Evolutionary conservation across 1,140 invertebrate genomes (phyloP), one percentile per base, ranked within the genome.

Genomic region (Helicoverpa zea): DNA sequence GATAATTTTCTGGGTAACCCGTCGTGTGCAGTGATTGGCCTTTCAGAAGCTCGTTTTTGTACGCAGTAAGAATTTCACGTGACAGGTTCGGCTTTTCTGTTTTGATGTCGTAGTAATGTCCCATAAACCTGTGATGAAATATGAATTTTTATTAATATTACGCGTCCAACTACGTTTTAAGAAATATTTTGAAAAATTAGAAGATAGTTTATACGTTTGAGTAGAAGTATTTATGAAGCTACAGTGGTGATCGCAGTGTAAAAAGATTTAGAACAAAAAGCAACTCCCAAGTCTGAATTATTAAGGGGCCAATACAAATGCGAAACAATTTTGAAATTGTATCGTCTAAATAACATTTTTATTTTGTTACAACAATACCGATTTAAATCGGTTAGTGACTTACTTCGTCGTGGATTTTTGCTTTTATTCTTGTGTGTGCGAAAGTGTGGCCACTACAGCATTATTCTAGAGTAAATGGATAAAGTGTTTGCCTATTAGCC

Each of bases 1-100:
- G 73, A 83, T 90, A 89, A 90, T 80, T 90, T 94, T 84, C 90
- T 11, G 87, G 81, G 85, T 87, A 90, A 11, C 84, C 70, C 73
- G 89, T 74, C 77, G 91, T 93, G 82, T 91, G 94, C 51, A 88
- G 47, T 0, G 91, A 85, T 49, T 90, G 89, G 43, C 88, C 88
- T 77, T 94, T 94, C 3, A 91, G 87, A 0, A 95, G 87, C 59
- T 94, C 94, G 81, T 95, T 93, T 79, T 94, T 94, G 88, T 94
- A 95, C 9, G 91, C 91, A 56, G 91, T 89, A 7, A 95, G 89
- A 61, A 95, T 91, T 10, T 93, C 91, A 43, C 93, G 94, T 0
- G 91, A 91, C 87, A 94, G 89, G 81, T 88, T 88, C 59, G 93
- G 91, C 80, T 94, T 92, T 0, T 92, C 84, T 30, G 89, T 81